A percentile compares a stretch with the other conserved stretches of the same genome.
Conservation (phyloP, 2,113 vertebrate species). For the Mus pahari region DNA sequence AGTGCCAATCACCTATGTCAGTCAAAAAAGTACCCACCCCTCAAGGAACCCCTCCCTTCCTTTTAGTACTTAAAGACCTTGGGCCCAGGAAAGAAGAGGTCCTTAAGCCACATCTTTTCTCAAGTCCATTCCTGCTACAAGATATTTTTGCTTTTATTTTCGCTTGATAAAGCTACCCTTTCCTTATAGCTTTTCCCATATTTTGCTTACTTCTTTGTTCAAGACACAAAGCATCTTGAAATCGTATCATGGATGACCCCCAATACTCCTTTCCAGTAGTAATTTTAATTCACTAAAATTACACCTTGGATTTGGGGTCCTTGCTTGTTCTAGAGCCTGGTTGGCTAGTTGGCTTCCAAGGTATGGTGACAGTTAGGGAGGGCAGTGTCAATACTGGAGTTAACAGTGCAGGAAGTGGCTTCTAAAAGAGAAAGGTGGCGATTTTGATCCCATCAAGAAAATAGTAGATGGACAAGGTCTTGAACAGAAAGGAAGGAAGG, state of each 20-base stretch:
- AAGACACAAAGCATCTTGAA: neutral
- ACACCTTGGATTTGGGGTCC: neutral
- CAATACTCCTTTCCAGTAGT: neutral
- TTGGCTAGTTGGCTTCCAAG: neutral
- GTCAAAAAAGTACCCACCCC: neutral
- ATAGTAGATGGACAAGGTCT: neutral
- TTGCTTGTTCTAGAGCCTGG: neutral
- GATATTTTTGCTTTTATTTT: neutral
- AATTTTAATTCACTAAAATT: neutral
- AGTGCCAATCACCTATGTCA: neutral
- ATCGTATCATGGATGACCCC: neutral
- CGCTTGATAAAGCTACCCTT: no score
- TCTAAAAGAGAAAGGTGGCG: neutral
- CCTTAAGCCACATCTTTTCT: neutral
- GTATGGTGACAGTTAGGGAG: fast-evolving
- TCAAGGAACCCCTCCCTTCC: neutral
- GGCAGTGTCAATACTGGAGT: neutral
- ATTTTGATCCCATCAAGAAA: neutral
- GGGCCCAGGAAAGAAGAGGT: neutral
- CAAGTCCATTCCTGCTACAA: neutral
- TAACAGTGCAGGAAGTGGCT: neutral
- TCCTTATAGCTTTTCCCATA: neutral
- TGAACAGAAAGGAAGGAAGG: neutral
- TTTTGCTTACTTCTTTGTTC: neutral
- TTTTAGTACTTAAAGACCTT: neutral